A percentile compares a stretch with the other conserved stretches of the same genome.
Evolutionary conservation across 1,140 invertebrate species (phyloP).

Genomic region (Pollicipes pollicipes): DNA sequence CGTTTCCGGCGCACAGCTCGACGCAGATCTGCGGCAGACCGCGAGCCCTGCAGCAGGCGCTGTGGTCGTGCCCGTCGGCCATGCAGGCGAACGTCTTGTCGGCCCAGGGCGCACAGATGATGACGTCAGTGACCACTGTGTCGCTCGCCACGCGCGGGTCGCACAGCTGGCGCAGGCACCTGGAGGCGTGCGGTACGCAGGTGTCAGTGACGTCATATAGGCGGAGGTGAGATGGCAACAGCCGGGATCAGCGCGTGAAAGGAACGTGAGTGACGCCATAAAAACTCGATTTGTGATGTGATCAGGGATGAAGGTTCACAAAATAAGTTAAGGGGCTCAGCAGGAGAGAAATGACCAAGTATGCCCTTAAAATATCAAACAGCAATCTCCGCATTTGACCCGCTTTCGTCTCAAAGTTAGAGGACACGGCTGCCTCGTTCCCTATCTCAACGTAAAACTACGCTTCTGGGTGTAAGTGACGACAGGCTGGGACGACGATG

Average conservation of each 20-base stretch:
- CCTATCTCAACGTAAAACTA: too few relatives aligned
- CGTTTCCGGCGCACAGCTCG: constrained; percentile 52
- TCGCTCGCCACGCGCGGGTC: constrained; percentile 44
- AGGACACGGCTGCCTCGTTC: too few relatives aligned
- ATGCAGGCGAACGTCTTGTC: constrained; percentile 56
- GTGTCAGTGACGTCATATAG: constrained; percentile 5
- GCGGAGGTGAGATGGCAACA: constrained; percentile 2
- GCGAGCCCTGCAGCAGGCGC: constrained; percentile 50
- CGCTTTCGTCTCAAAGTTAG: too few relatives aligned
- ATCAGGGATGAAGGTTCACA: too few relatives aligned
- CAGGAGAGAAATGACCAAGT: too few relatives aligned
- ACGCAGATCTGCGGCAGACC: constrained; percentile 53
- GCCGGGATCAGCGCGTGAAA: constrained; percentile 1
- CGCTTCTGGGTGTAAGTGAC: too few relatives aligned
- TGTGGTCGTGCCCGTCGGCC: constrained; percentile 59
- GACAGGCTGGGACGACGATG: too few relatives aligned
- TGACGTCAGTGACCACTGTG: constrained; percentile 47
- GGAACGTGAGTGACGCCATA: background rate
- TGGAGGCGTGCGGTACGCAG: constrained; percentile 19
- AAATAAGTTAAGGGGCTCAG: too few relatives aligned
- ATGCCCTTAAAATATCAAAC: too few relatives aligned
- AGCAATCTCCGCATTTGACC: too few relatives aligned
- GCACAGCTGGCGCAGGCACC: constrained; percentile 56
- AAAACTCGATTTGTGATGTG: constrained; percentile 5
- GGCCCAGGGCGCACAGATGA: constrained; percentile 70